Evolutionary conservation across 2,888 invertebrate genomes (phyloP).

Genomic region (Ctena decussata): DNA sequence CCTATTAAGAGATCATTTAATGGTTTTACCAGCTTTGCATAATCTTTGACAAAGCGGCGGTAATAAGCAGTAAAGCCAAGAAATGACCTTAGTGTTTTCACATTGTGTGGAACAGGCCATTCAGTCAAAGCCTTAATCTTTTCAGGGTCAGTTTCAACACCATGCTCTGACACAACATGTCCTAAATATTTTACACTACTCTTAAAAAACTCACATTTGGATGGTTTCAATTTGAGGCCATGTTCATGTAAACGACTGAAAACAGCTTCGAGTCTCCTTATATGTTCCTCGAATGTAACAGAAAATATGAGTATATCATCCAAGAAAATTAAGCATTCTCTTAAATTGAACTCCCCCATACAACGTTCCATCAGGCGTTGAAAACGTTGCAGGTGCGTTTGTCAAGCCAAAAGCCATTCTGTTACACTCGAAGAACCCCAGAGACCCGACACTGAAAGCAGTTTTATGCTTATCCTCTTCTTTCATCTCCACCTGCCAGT

Average conservation of each 20-base stretch:
- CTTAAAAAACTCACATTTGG: conserved; percentile 23
- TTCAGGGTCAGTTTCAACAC: conserved; percentile 15
- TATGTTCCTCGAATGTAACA: not conserved
- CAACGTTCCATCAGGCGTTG: conserved; percentile 57
- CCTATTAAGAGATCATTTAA: too few relatives aligned
- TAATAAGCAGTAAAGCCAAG: conserved; percentile 29
- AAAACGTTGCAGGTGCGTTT: conserved; percentile 70
- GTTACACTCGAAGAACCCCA: conserved; percentile 66
- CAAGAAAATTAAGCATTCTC: conserved; percentile 1
- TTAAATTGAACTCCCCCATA: conserved; percentile 23
- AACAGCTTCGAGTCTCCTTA: not conserved
- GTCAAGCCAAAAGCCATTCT: conserved; percentile 72
- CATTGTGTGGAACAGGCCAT: conserved; percentile 9
- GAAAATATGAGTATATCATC: conserved; percentile 25
- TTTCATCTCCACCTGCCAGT: conserved; percentile 38
- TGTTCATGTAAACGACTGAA: conserved; percentile 4
- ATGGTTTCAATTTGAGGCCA: conserved; percentile 12
- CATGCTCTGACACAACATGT: not conserved
- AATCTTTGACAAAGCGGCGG: not conserved
- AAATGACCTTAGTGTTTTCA: conserved; percentile 10
- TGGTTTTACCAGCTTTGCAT: not conserved
- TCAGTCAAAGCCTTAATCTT: not conserved
- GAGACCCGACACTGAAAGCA: conserved; percentile 61
- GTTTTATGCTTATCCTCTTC: conserved; percentile 62
- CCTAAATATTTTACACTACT: not conserved